Percentiles rank a stretch among this genome's conserved stretches.
Evolutionary conservation across 2,888 invertebrate genomes (phyloP).

Genomic region (Hypercompe scribonia): DNA sequence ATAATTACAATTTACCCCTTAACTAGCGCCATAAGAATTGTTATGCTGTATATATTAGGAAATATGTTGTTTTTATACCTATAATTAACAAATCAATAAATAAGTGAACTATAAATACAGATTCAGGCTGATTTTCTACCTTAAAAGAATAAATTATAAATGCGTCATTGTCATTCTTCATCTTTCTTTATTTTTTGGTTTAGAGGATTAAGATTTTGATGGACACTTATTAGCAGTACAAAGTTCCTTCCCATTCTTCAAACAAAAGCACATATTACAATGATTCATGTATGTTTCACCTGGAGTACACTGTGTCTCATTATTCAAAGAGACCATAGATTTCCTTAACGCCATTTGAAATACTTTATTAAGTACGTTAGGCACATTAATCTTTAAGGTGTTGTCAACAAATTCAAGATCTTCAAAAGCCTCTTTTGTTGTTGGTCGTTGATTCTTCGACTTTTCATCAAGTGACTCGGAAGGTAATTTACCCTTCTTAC

Average conservation of each 20-base stretch:
- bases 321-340: slow-evolving; percentile 61
- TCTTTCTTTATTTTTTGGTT: not conserved
- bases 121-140: too few relatives aligned
- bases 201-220: not conserved
- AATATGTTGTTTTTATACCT: too few relatives aligned
- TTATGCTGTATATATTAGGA: too few relatives aligned
- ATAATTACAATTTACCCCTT: too few relatives aligned
- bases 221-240: slow-evolving; percentile 66
- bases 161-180: not conserved
- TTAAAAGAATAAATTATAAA: not conserved
- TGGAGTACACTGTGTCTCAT: slow-evolving; percentile 56
- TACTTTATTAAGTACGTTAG: slow-evolving; percentile 57
- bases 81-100: too few relatives aligned
- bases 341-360: slow-evolving; percentile 62
- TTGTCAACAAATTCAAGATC: slow-evolving; percentile 31
- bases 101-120: too few relatives aligned
- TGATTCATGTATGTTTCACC: slow-evolving; percentile 50
- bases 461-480: not conserved
- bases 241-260: slow-evolving; percentile 68
- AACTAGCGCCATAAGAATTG: too few relatives aligned
- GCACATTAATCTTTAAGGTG: slow-evolving; percentile 52
- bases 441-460: not conserved
- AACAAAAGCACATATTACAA: slow-evolving; percentile 73
- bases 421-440: not conserved
- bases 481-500: not conserved